phyloP scores from a whole-genome alignment of 2,888 invertebrate species.

The Micropterix aruncella region DNA sequence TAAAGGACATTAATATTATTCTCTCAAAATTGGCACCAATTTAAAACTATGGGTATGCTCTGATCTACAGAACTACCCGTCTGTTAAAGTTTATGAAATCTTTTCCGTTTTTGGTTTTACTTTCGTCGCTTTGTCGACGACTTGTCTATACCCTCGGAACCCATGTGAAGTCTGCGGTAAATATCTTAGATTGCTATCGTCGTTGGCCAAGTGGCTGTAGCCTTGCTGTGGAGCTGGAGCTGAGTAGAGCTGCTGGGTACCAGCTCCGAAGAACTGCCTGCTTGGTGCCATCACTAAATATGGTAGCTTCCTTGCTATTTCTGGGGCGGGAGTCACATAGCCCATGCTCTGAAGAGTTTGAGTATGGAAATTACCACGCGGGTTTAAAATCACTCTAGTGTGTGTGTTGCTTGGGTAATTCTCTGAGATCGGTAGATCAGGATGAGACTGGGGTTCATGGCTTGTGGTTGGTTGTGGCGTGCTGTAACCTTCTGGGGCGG shows the following conservation, averaged over 20 bases:
- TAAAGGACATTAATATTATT: no score
- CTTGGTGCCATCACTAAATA: conserved; percentile 30
- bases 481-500: conserved; percentile 20
- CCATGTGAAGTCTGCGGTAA: no score
- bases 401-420: conserved; percentile 44
- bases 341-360: conserved; percentile 25
- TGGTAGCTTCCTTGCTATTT: conserved; percentile 23
- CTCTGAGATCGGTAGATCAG: conserved; percentile 30
- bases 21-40: no score
- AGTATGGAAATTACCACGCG: conserved; percentile 14
- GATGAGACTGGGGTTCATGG: conserved; percentile 16
- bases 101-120: no score
- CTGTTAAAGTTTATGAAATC: no score
- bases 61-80: no score
- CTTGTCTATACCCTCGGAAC: no score
- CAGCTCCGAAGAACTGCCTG: background rate
- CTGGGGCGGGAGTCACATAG: conserved; percentile 30
- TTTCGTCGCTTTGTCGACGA: no score
- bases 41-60: no score
- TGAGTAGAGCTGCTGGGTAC: no score
- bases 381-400: conserved; percentile 34
- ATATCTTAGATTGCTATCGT: background rate
- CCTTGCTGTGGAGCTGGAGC: background rate
- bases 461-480: conserved; percentile 17
- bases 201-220: background rate